Base-by-base conservation (phyloP, 2,888 invertebrate genomes). In the Aleiodes testaceus region DNA sequence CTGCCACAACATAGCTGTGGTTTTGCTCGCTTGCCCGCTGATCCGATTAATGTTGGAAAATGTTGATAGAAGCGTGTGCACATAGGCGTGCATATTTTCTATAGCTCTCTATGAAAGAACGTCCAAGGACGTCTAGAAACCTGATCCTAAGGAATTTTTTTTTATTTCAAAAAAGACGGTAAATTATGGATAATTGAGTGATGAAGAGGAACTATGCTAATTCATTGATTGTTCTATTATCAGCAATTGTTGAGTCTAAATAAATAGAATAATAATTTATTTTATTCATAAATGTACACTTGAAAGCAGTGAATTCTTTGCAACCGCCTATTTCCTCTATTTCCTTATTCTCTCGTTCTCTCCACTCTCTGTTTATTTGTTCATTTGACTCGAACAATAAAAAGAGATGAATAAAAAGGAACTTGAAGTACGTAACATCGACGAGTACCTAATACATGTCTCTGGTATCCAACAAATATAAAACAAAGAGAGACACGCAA, bases 401-500 rank as follows among this genome's bases (percentile, higher is more conserved):
- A 26, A 20, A 1, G 42, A 30, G 12, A 6, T n/a, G 6, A 59
- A 59, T 16, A 63, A 63, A 63, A 63, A 44, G n/a, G 7, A 45
- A 4, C 20, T 9, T 45, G 2, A n/a, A 44, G 11, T 47, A 20
- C 42, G 49, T 66, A 61, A 69, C 44, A 65, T 65, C 30, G 36
- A 70, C 45, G 67, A 50, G 52, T 52, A 26, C 45, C 26, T 63
- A 47, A 63, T 63, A 63, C 53, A 26, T 70, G 18, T 65, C 45
- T n/a, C 30, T 30, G 49, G 61, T 53, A 63, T 26, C 44, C 18
- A 68, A 63, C 16, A 61, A 22, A 75, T 69, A 68, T 73, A 69
- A 74, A 76, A 74, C 74, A 67, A 45, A 47, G 69, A 72, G 72
- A 71, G 67, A 72, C 70, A 76, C 74, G 75, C 75, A 77, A 77